Evolutionary conservation across 2,797 vertebrate genomes (phyloP).

Genomic region (Clarias fuscus): DNA sequence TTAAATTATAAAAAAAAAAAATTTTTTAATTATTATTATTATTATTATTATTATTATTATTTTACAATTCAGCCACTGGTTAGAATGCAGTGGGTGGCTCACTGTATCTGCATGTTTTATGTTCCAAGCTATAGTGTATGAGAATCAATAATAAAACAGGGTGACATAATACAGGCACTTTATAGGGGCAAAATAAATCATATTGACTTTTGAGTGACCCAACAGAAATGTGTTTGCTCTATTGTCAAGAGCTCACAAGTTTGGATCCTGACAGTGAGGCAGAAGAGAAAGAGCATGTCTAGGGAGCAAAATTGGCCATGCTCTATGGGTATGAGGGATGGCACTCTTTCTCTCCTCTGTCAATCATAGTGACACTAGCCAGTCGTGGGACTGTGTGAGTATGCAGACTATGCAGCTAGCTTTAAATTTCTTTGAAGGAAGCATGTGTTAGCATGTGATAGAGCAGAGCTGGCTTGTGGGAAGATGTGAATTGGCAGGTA

Average conservation of each 20-base stretch:
- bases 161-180: neutral
- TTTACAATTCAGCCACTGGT: too few relatives aligned
- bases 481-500: neutral
- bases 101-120: neutral
- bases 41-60: too few relatives aligned
- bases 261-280: neutral
- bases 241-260: neutral
- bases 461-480: neutral
- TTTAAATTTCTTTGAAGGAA: neutral
- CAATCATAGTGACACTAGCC: neutral
- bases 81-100: neutral
- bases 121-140: neutral
- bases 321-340: neutral
- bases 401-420: neutral
- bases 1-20: too few relatives aligned
- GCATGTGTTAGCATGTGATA: neutral
- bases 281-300: neutral
- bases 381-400: neutral
- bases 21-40: too few relatives aligned
- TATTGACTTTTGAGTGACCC: neutral
- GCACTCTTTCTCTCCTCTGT: neutral
- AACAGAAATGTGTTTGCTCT: neutral
- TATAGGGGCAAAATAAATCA: constrained; percentile 6
- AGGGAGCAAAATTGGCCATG: neutral
- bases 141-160: neutral